Percentiles rank a stretch among this genome's conserved stretches.
Conservation (phyloP, 2,888 invertebrate species). For the Neocrepidodera transversa region DNA sequence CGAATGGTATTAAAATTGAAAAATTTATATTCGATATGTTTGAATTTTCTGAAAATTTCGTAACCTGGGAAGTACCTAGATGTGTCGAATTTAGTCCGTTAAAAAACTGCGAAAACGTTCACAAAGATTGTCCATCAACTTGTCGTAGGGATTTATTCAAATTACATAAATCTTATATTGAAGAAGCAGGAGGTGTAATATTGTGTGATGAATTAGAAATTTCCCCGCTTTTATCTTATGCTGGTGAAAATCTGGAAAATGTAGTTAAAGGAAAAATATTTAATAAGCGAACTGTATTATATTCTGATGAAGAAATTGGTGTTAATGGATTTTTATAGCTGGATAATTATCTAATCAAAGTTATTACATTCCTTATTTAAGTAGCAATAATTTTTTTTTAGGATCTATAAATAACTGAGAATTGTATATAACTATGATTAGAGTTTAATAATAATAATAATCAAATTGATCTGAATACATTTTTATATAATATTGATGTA, state of each 20-base stretch:
- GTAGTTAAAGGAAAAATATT: slow-evolving; percentile 43
- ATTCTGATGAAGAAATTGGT: slow-evolving; percentile 28
- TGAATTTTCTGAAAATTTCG: slow-evolving; percentile 87
- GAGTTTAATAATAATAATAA: no score
- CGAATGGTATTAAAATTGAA: slow-evolving; percentile 98
- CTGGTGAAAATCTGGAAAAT: slow-evolving; percentile 78
- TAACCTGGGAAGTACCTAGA: slow-evolving; percentile 91
- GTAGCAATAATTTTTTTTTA: no score
- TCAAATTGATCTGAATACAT: no score
- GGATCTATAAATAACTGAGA: no score
- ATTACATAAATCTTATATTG: slow-evolving; percentile 80
- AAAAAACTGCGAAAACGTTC: slow-evolving; percentile 88
- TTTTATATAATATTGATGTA: no score
- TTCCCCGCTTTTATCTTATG: slow-evolving; percentile 88
- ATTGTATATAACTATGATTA: no score
- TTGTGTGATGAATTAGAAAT: slow-evolving; percentile 78
- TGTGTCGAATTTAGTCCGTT: slow-evolving; percentile 95
- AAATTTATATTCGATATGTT: slow-evolving; percentile 99
- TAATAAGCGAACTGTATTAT: slow-evolving; percentile 40
- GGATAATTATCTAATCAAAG: no score
- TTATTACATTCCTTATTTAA: no score
- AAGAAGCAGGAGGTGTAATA: slow-evolving; percentile 82
- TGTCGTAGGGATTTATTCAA: slow-evolving; percentile 78
- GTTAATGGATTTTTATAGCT: no score
- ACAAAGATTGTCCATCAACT: slow-evolving; percentile 90